Evolutionary conservation across 2,113 vertebrate genomes (phyloP).

Genomic region (Brachypteracias leptosomus): DNA sequence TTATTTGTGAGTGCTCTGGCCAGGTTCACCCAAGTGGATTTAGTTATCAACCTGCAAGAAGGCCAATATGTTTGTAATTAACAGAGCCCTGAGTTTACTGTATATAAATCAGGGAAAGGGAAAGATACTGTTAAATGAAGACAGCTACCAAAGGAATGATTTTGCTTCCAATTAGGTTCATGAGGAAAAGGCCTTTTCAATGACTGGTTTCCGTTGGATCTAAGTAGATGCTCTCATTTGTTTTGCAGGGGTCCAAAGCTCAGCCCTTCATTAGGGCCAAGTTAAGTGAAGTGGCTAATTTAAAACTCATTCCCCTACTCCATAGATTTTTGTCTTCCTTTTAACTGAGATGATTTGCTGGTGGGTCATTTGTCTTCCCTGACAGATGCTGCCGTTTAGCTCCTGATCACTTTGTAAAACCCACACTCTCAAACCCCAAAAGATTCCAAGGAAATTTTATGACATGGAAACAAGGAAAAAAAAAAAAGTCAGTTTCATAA

Average conservation of each 20-base stretch:
- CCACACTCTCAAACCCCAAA: not conserved
- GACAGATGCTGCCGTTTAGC: slow-evolving; percentile 46
- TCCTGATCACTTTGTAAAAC: slow-evolving; percentile 43
- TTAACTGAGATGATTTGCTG: slow-evolving; percentile 49
- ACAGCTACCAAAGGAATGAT: slow-evolving; percentile 52
- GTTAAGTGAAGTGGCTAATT: slow-evolving; percentile 55
- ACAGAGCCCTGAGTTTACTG: slow-evolving; percentile 6
- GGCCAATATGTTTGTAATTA: slow-evolving; percentile 38
- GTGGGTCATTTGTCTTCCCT: slow-evolving; percentile 37
- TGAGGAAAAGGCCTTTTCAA: slow-evolving; percentile 36
- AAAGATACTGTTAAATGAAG: slow-evolving; percentile 54
- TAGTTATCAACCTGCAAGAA: not conserved
- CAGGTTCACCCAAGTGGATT: not conserved
- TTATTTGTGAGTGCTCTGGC: not conserved
- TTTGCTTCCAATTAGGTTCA: slow-evolving; percentile 43
- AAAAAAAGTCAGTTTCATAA: not conserved
- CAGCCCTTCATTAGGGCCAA: slow-evolving; percentile 52
- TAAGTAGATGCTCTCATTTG: slow-evolving; percentile 43
- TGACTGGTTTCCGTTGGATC: slow-evolving; percentile 15
- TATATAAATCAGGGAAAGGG: slow-evolving; percentile 25
- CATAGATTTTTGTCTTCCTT: slow-evolving; percentile 50
- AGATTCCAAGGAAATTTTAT: slow-evolving; percentile 8
- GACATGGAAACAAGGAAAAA: not conserved
- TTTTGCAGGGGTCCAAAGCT: slow-evolving; percentile 41
- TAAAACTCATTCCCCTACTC: slow-evolving; percentile 40